These are phyloP conservation scores for Alloplasta piceator DNA, from an alignment of 2,888 invertebrate genomes.

Conservation along the genomic window DNA sequence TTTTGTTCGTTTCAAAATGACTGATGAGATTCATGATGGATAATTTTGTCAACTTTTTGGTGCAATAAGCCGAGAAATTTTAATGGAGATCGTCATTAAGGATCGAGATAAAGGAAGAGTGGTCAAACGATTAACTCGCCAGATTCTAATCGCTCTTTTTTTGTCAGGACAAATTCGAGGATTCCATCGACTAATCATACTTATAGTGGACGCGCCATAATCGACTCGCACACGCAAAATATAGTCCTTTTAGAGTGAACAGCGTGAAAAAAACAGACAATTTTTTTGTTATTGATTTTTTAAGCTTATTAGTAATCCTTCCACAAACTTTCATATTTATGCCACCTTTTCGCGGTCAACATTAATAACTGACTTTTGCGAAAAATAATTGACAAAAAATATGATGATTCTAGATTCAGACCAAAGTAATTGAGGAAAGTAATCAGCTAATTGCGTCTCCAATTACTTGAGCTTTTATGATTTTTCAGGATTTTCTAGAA, in stretches of 20 bases:
- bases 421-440: no score
- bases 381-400: no score
- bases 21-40: no score
- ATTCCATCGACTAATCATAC: background rate
- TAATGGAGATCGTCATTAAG: slow-evolving; percentile 30
- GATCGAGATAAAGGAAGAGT: background rate
- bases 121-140: slow-evolving; percentile 6
- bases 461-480: no score
- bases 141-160: background rate
- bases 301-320: slow-evolving; percentile 22
- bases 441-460: no score
- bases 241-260: background rate
- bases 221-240: slow-evolving; percentile 4
- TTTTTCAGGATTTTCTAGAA: no score
- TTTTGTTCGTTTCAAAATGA: no score
- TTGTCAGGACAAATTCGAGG: background rate
- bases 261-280: background rate
- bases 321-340: background rate
- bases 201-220: background rate
- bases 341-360: no score
- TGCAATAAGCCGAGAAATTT: background rate
- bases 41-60: no score
- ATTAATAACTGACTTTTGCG: no score
- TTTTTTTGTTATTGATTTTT: slow-evolving; percentile 6
- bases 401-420: no score